These are phyloP conservation scores for Lordiphosa andalusiaca DNA, from an alignment of 2,888 invertebrate genomes.

Conservation along the genomic window DNA sequence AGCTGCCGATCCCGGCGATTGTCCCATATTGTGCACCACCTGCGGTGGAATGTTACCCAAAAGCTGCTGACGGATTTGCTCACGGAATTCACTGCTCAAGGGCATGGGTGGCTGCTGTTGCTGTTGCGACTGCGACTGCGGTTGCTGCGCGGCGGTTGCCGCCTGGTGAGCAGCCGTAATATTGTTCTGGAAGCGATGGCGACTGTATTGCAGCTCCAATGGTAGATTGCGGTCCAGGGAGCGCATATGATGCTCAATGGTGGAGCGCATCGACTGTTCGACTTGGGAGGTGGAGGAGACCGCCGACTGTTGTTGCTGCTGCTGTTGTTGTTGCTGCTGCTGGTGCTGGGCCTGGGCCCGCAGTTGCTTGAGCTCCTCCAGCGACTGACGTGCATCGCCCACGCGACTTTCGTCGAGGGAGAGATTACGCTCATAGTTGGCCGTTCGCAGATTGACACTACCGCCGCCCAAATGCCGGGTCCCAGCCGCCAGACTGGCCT, in stretches of 20 bases:
- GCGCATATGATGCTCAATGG: conserved; percentile 80
- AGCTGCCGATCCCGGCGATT: conserved; percentile 77
- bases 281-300: conserved; percentile 60
- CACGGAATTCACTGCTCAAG: conserved; percentile 78
- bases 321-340: conserved; percentile 59
- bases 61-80: conserved; percentile 79
- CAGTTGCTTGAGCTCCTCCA: conserved; percentile 76
- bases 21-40: conserved; percentile 76
- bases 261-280: conserved; percentile 77
- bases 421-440: conserved; percentile 76
- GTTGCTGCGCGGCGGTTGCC: conserved; percentile 19
- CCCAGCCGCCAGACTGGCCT: conserved; percentile 64
- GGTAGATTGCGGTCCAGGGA: conserved; percentile 80
- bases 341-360: conserved; percentile 76
- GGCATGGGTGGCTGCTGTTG: conserved; percentile 71
- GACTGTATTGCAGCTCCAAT: conserved; percentile 79
- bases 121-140: conserved; percentile 27
- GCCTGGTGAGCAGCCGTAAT: conserved; percentile 21
- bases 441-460: conserved; percentile 65
- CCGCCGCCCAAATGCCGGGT: conserved; percentile 59
- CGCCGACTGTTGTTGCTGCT: conserved; percentile 62
- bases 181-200: conserved; percentile 77
- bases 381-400: conserved; percentile 73
- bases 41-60: conserved; percentile 75
- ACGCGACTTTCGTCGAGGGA: conserved; percentile 73